Percentiles rank a stretch among this genome's conserved stretches.
phyloP scores from a whole-genome alignment of 2,888 invertebrate genomes.

The Phalangium opilio region DNA sequence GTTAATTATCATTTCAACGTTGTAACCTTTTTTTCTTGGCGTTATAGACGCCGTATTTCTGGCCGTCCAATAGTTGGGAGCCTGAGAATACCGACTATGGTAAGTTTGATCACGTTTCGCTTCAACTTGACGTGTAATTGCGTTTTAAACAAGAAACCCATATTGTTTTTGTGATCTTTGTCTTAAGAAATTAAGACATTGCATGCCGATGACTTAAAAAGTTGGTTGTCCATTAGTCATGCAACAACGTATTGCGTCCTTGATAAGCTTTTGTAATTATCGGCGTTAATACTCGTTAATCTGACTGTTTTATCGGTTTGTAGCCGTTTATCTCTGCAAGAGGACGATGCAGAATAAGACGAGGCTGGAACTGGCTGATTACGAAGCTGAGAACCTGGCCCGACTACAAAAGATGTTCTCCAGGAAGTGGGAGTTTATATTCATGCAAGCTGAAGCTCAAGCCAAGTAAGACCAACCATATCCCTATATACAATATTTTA shows the following conservation, averaged over 20 bases:
- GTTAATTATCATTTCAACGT: no score
- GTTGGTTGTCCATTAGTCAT: no score
- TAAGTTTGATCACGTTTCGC: conserved; percentile 5
- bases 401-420: conserved; percentile 97
- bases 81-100: conserved; percentile 95
- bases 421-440: conserved; percentile 98
- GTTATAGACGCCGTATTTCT: conserved; percentile 79
- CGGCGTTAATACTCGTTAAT: no score
- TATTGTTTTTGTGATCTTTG: no score
- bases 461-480: conserved; percentile 48
- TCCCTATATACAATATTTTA: no score
- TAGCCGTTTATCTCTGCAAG: conserved; percentile 93
- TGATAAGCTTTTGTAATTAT: no score
- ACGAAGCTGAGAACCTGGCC: conserved; percentile 95
- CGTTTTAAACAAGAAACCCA: no score
- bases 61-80: conserved; percentile 99
- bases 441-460: conserved; percentile 93
- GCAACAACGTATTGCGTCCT: no score
- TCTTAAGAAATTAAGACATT: no score
- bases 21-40: conserved; percentile 1
- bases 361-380: conserved; percentile 88
- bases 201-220: no score
- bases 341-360: conserved; percentile 99
- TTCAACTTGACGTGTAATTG: no score
- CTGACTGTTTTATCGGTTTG: no score